Evolutionary conservation across 1,140 invertebrate species (phyloP).

Genomic region (Idris sp.): DNA sequence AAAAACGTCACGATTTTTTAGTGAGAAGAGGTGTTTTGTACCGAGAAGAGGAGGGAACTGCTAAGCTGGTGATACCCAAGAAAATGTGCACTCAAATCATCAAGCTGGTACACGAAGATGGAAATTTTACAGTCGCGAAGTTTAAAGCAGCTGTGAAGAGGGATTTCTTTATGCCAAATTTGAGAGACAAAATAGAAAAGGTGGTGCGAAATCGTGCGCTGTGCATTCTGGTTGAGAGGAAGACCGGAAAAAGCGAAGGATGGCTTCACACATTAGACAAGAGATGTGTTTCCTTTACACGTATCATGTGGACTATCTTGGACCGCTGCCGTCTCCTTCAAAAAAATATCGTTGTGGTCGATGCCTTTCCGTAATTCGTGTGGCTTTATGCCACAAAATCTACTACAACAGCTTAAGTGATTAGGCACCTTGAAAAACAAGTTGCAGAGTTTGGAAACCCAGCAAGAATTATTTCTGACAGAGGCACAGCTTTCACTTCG

Average conservation of each 20-base stretch:
- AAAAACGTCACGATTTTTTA: not conserved
- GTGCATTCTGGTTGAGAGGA: constrained; percentile 1
- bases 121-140: constrained; percentile 70
- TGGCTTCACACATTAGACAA: not conserved
- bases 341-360: not conserved
- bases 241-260: not conserved
- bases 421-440: not conserved
- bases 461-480: no score
- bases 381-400: constrained; percentile 1
- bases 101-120: constrained; percentile 28
- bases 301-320: not conserved
- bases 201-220: not conserved
- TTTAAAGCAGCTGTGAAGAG: constrained; percentile 68
- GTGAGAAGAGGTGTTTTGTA: not conserved
- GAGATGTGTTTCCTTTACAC: not conserved
- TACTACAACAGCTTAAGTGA: not conserved
- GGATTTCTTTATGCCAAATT: constrained; percentile 72
- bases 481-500: no score
- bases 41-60: constrained; percentile 3
- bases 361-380: not conserved
- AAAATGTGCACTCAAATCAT: constrained; percentile 5
- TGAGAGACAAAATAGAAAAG: constrained; percentile 65
- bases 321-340: not conserved
- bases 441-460: not conserved
- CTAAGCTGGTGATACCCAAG: constrained; percentile 9